These are phyloP conservation scores for Pocillopora verrucosa DNA, from an alignment of 64 coral and sea anemone genomes.

Conservation along the genomic window DNA sequence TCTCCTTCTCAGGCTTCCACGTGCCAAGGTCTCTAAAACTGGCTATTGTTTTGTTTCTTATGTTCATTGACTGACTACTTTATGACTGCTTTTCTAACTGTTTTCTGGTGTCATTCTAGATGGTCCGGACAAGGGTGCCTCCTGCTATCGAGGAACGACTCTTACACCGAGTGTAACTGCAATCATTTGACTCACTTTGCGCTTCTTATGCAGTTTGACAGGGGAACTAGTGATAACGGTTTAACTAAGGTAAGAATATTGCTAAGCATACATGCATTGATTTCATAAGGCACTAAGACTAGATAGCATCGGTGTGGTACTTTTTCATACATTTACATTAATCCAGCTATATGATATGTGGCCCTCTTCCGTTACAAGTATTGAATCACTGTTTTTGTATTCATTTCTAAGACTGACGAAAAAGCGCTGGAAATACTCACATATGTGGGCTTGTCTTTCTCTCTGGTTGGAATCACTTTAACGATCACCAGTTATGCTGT, in stretches of 20 bases:
- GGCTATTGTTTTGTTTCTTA: too few species aligned
- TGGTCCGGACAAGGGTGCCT: slow-evolving; percentile 46
- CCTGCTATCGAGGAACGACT: neutral
- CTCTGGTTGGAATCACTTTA: too few species aligned
- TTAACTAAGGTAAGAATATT: neutral
- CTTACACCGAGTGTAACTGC: slow-evolving; percentile 26
- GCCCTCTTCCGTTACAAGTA: too few species aligned
- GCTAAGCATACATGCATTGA: neutral
- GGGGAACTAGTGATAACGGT: neutral
- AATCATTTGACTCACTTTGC: slow-evolving; percentile 72
- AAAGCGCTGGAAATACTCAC: neutral
- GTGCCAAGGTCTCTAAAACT: too few species aligned
- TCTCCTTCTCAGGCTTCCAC: too few species aligned
- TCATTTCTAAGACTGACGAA: slow-evolving; percentile 31
- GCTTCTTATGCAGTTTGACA: slow-evolving; percentile 45
- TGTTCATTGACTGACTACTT: too few species aligned
- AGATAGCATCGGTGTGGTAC: too few species aligned
- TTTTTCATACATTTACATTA: too few species aligned
- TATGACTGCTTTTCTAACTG: too few species aligned
- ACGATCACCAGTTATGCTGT: slow-evolving; percentile 26
- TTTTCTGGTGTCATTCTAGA: neutral
- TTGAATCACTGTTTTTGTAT: too few species aligned
- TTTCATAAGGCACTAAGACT: neutral
- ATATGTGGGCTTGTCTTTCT: too few species aligned
- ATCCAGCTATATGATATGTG: too few species aligned